Evolutionary conservation across 2,888 invertebrate genomes (phyloP), one percentile per base, ranked within the genome.

Genomic region (Epirrita christyi): DNA sequence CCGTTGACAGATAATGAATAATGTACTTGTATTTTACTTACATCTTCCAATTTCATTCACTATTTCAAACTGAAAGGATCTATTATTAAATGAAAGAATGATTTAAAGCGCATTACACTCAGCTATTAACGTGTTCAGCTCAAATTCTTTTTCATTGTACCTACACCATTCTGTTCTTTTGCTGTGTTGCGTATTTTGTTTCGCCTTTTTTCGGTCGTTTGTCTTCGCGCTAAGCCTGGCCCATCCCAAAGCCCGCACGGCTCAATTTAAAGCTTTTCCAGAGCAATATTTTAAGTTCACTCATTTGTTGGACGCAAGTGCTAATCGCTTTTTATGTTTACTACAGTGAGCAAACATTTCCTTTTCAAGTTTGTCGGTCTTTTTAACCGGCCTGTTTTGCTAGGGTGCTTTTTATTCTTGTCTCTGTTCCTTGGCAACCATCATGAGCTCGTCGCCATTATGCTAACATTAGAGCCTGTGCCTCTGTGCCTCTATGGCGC

Each of bases 131-230:
- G 21, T 21, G 21, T 4, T 21, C 21, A 3, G 21, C 21, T 21
- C 21, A 54, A 59, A 46, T 54, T 42, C 27, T 50, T 44, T 58
- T 58, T 46, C 14, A n/a, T 28, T 50, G 45, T 48, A n/a, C 0
- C 42, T 29, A 57, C 40, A 43, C 52, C 34, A 43, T 57, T 52
- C 40, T 52, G 51, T 57, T 52, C 57, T 57, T 43, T 57, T 52
- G 57, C 57, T 52, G 57, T 52, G 50, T 56, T 57, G 52, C 52
- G 57, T 52, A 58, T 58, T 58, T 49, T 53, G 53, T 58, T 58
- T 53, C 66, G 66, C 68, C 71, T 73, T 80, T 79, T 78, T 78
- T 78, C 62, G 71, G 78, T 76, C 80, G 76, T 80, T 78, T 80
- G 74, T 78, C 78, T 78, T 80, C 69, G 56, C 64, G 68, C 66